These are phyloP conservation scores for Lytechinus pictus DNA, from an alignment of 35 echinoderm and acorn worm genomes.

Conservation along the genomic window DNA sequence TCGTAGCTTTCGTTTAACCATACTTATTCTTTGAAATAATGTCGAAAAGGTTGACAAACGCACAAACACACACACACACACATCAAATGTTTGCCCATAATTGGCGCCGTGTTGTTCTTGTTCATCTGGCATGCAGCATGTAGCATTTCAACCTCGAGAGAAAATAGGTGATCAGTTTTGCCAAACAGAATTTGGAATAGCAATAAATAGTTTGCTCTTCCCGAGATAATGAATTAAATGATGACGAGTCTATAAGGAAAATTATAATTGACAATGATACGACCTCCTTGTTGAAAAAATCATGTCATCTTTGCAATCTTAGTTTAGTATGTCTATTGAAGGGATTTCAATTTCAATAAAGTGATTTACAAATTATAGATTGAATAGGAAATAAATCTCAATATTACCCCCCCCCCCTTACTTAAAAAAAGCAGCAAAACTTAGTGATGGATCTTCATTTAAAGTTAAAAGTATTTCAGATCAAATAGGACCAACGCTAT, in stretches of 20 bases:
- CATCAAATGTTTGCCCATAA: background rate
- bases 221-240: background rate
- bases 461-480: too few relatives aligned
- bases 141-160: background rate
- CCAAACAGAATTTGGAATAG: background rate
- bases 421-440: too few relatives aligned
- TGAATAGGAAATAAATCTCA: too few relatives aligned
- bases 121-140: background rate
- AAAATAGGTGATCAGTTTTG: background rate
- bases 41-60: too few relatives aligned
- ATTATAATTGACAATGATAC: background rate
- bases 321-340: background rate
- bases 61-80: too few relatives aligned
- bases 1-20: too few relatives aligned
- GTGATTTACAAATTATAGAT: too few relatives aligned
- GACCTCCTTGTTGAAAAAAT: background rate
- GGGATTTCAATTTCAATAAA: too few relatives aligned
- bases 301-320: background rate
- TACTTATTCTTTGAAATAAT: too few relatives aligned
- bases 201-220: background rate
- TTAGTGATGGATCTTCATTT: too few relatives aligned
- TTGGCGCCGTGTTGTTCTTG: background rate
- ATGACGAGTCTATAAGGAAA: background rate
- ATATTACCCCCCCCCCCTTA: too few relatives aligned
- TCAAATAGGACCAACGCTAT: too few relatives aligned